These are phyloP conservation scores for Oxystoma pomonae DNA, from an alignment of 2,888 invertebrate genomes.

Conservation along the genomic window DNA sequence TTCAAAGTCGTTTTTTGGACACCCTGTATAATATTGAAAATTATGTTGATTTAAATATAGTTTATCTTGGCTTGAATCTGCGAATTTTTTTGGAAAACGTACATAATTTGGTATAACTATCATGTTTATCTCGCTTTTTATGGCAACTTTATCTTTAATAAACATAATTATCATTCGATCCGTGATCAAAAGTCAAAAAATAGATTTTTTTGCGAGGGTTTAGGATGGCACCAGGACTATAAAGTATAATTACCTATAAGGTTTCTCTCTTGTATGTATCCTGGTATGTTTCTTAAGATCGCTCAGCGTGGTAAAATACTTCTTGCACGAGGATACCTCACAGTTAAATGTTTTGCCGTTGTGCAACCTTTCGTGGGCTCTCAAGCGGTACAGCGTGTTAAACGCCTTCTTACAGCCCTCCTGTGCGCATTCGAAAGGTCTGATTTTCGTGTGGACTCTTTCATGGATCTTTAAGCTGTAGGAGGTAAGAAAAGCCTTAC, in stretches of 20 bases:
- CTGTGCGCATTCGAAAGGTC: constrained; percentile 85
- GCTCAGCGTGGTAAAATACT: constrained; percentile 90
- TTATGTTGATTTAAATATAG: too few relatives aligned
- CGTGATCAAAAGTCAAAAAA: too few relatives aligned
- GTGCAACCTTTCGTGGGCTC: constrained; percentile 88
- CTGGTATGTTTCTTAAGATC: constrained; percentile 92
- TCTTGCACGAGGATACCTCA: constrained; percentile 73
- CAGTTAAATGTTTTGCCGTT: constrained; percentile 95
- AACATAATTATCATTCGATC: too few relatives aligned
- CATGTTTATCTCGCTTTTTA: too few relatives aligned
- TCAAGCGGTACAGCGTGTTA: constrained; percentile 88
- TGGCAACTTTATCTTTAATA: too few relatives aligned
- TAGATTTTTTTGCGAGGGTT: too few relatives aligned
- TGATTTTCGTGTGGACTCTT: constrained; percentile 87
- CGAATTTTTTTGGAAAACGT: too few relatives aligned
- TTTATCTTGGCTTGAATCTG: too few relatives aligned
- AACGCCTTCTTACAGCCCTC: constrained; percentile 87
- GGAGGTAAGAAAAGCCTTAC: constrained; percentile 90
- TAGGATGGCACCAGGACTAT: too few relatives aligned
- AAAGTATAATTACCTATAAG: constrained; percentile 85
- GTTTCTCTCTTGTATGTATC: constrained; percentile 88
- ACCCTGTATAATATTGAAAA: too few relatives aligned
- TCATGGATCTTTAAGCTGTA: constrained; percentile 94
- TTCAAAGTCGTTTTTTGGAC: too few relatives aligned
- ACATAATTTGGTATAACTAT: too few relatives aligned